Evolutionary conservation across 2,888 invertebrate species (phyloP).

Genomic region (Miltochrista miniata): DNA sequence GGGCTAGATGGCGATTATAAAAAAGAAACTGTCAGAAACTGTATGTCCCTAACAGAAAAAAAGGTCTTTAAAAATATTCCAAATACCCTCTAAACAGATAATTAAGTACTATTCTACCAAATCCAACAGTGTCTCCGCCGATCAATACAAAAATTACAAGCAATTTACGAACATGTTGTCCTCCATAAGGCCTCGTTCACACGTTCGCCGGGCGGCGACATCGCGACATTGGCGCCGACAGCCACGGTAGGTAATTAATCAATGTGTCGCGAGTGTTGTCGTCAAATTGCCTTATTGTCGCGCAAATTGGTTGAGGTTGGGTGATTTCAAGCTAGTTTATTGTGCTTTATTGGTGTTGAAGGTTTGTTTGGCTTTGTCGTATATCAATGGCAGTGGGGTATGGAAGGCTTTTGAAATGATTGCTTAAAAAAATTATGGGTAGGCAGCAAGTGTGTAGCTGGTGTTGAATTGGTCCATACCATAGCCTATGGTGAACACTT

Average conservation of each 20-base stretch:
- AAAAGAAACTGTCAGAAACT: too few species aligned
- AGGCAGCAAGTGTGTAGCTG: too few species aligned
- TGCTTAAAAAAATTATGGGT: too few species aligned
- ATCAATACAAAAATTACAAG: constrained; percentile 18
- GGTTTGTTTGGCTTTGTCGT: constrained; percentile 26
- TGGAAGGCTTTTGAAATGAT: too few species aligned
- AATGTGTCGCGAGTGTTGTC: constrained; percentile 48
- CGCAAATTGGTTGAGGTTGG: constrained; percentile 46
- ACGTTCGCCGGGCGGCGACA: constrained; percentile 54
- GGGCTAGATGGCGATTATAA: too few species aligned
- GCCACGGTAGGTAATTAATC: constrained; percentile 51
- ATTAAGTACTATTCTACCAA: too few species aligned
- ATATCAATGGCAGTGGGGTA: too few species aligned
- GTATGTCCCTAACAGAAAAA: too few species aligned
- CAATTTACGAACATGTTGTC: neutral
- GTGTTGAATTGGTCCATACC: too few species aligned
- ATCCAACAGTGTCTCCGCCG: constrained; percentile 4
- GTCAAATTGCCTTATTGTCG: constrained; percentile 46
- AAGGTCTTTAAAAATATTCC: too few species aligned
- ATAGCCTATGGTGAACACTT: too few species aligned
- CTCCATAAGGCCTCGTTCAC: constrained; percentile 56
- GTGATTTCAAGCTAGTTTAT: constrained; percentile 50
- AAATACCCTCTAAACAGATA: too few species aligned
- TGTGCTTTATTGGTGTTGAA: constrained; percentile 31
- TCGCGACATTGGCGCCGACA: constrained; percentile 49